These are phyloP conservation scores for Pseudomyrmex sp. DNA, from an alignment of 1,140 invertebrate species.

Conservation along the genomic window DNA sequence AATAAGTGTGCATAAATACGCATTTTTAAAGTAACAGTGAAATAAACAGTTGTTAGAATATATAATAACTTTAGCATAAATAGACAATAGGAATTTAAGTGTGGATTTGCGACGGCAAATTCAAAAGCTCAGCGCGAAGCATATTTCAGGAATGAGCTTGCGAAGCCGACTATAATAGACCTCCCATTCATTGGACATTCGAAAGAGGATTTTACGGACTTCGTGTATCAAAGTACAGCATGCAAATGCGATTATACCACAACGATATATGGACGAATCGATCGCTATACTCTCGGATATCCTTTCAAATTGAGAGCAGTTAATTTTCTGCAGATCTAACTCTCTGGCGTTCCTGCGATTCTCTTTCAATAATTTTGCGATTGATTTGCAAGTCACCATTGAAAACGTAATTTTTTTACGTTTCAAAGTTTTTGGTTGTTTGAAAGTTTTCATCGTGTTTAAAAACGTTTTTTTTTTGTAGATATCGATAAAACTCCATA, in stretches of 20 bases:
- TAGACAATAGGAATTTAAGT: constrained; percentile 2
- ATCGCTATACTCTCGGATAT: constrained; percentile 61
- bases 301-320: constrained; percentile 69
- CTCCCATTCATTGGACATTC: constrained; percentile 62
- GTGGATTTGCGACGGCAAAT: constrained; percentile 31
- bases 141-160: constrained; percentile 50
- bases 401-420: constrained; percentile 10
- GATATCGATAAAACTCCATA: background rate
- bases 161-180: constrained; percentile 48
- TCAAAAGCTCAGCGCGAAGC: constrained; percentile 40
- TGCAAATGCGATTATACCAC: constrained; percentile 71
- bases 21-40: background rate
- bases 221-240: constrained; percentile 70
- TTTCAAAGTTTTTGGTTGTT: background rate
- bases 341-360: constrained; percentile 16
- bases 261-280: constrained; percentile 66
- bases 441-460: background rate
- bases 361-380: constrained; percentile 39
- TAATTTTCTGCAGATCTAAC: constrained; percentile 69
- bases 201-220: constrained; percentile 70
- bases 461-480: background rate
- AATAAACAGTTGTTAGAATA: constrained; percentile 8
- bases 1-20: too few relatives aligned
- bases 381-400: constrained; percentile 7
- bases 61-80: background rate